A percentile compares a stretch with the other conserved stretches of the same genome.
Conservation (phyloP, 1,140 invertebrate genomes). For the Elymnias hypermnestra region DNA sequence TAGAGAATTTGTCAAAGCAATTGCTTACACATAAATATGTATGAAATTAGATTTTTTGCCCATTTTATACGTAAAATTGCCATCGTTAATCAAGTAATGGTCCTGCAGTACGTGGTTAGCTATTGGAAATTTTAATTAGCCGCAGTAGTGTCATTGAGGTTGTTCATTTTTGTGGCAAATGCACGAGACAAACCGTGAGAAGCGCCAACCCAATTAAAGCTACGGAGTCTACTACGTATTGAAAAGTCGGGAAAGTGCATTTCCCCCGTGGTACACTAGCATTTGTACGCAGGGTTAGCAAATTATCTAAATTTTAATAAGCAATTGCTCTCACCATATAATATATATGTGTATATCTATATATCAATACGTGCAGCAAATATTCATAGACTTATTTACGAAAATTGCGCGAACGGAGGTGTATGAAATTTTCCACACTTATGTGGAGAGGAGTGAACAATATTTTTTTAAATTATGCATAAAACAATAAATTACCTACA, state of each 20-base stretch:
- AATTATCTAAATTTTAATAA: neutral
- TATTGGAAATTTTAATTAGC: constrained; percentile 58
- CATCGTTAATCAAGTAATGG: constrained; percentile 4
- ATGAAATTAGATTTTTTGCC: no score
- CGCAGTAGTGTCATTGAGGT: constrained; percentile 36
- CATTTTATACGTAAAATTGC: no score
- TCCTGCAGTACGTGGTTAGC: constrained; percentile 24
- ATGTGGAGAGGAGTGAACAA: no score
- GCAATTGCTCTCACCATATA: neutral
- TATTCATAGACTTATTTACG: no score
- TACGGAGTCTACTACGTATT: constrained; percentile 37
- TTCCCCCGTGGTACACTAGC: constrained; percentile 20
- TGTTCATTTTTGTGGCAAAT: constrained; percentile 54
- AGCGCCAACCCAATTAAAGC: constrained; percentile 57
- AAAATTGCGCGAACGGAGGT: no score
- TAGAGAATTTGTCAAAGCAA: no score
- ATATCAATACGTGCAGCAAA: no score
- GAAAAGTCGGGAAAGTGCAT: constrained; percentile 39
- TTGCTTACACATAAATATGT: no score
- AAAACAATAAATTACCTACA: no score
- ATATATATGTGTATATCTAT: neutral
- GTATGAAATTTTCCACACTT: no score
- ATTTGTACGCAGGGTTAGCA: constrained; percentile 27
- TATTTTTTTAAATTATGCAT: no score
- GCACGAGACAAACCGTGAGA: constrained; percentile 38